These are phyloP conservation scores for Cheirogaleus medius DNA, from an alignment of 2,113 vertebrate species.

Conservation along the genomic window DNA sequence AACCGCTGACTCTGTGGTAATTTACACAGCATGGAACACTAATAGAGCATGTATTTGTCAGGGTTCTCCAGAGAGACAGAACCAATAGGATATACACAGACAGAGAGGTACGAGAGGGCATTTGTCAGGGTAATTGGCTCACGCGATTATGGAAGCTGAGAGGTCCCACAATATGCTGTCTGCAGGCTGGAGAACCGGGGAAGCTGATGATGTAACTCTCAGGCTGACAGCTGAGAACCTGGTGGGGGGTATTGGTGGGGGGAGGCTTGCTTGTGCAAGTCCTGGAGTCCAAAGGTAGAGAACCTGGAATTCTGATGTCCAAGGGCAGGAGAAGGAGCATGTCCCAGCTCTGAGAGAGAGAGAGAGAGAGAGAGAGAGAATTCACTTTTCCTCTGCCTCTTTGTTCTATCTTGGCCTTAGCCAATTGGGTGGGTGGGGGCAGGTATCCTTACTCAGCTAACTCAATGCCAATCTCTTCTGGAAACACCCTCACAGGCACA, in stretches of 20 bases:
- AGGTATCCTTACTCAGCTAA: neutral
- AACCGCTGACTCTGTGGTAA: neutral
- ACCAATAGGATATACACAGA: neutral
- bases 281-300: neutral
- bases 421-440: neutral
- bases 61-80: neutral
- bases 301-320: neutral
- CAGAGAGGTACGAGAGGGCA: neutral
- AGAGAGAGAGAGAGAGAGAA: neutral
- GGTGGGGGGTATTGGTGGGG: neutral
- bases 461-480: neutral
- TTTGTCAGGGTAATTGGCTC: neutral
- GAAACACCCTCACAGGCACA: neutral
- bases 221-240: neutral
- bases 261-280: neutral
- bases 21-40: neutral
- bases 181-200: neutral
- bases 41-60: neutral
- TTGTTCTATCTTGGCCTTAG: neutral
- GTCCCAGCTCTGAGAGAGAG: neutral
- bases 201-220: neutral
- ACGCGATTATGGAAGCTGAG: neutral
- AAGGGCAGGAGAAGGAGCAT: neutral
- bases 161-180: neutral
- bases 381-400: neutral